Base-by-base conservation (phyloP, 2,797 vertebrate species). In the Antrozous pallidus region DNA sequence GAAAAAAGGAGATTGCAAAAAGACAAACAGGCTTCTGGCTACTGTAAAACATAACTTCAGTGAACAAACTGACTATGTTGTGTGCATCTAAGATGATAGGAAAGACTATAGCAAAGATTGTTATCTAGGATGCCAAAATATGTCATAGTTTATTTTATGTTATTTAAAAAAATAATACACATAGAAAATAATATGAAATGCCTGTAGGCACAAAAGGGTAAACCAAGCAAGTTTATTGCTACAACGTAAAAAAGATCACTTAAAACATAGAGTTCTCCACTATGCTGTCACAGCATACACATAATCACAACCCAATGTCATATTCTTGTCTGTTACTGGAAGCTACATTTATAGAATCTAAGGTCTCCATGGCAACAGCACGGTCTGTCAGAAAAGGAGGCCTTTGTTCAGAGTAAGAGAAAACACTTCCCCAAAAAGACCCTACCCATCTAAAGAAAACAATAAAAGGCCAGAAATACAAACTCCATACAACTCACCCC, bases 61-160 rank as follows among this genome's bases (percentile, higher is more conserved):
- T 61, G 26, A 91, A 85, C 49, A 71, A 56, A 86, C 10, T 61
- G 26, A 75, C 91, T 24, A 65, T 6, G n/a, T n/a, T n/a, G n/a
- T n/a, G n/a, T n/a, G n/a, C n/a, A n/a, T n/a, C n/a, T n/a, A n/a
- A n/a, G n/a, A n/a, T n/a, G n/a, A n/a, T n/a, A n/a, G n/a, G n/a
- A n/a, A n/a, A n/a, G n/a, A n/a, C n/a, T n/a, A n/a, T n/a, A n/a
- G n/a, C n/a, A n/a, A n/a, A n/a, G n/a, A n/a, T n/a, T n/a, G n/a
- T n/a, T n/a, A n/a, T n/a, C n/a, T n/a, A n/a, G n/a, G n/a, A n/a
- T 69, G 75, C 22, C 85, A 6, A 70, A 94, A 71, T 95, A 63
- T 63, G 95, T 94, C 92, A 89, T 88, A 89, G 78, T 96, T 95
- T 96, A 95, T 97, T 88, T 49, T 13, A 54, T 36, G 36, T 54